Base-by-base conservation (phyloP, 2,113 vertebrate genomes). In the Microcebus tavaratra region DNA sequence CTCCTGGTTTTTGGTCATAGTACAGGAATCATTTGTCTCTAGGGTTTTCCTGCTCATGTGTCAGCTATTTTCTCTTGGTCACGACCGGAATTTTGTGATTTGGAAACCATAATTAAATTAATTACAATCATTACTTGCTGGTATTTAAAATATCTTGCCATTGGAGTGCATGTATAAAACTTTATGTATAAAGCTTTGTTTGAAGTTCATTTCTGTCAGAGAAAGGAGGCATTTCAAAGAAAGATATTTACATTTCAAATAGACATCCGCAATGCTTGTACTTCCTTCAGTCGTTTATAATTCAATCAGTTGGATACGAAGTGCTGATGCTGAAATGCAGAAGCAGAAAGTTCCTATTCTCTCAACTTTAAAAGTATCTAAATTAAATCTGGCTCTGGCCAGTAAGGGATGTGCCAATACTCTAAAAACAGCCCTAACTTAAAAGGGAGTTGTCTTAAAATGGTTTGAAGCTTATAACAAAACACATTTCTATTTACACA, bases 211-310 rank as follows among this genome's bases (percentile, higher is more conserved):
- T 70, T 86, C 53, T 94, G 13, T 83, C 34, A 31, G 48, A 7
- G 10, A 70, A 36, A 67, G 8, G 79, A 39, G 5, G 6, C 20
- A 73, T 96, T 83, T 79, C 42, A 89, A 95, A 79, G 70, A 84
- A 90, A 86, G 17, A 80, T 88, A 97, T 94, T 90, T 97, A 70
- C n/a, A 87, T 96, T 95, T 95, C 68, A 94, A 96, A 96, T 91
- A 95, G 67, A 86, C 0, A 0, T 45, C 90, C 39, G 29, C 34
- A 95, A 87, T 68, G 34, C 14, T 83, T 79, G 2, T 36, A 73
- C 59, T 95, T 88, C 67, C 83, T 96, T 92, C 29, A 48, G 76
- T 76, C 23, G 2, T 91, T 65, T 86, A 14, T 92, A 95, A 95
- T 97, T 95, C 45, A 91, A 50, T 94, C 70, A 88, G 20, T n/a